Percentiles rank a stretch among this genome's conserved stretches.
These are phyloP conservation scores for Megamerina dolium DNA, from an alignment of 2,888 invertebrate genomes.

Conservation along the genomic window DNA sequence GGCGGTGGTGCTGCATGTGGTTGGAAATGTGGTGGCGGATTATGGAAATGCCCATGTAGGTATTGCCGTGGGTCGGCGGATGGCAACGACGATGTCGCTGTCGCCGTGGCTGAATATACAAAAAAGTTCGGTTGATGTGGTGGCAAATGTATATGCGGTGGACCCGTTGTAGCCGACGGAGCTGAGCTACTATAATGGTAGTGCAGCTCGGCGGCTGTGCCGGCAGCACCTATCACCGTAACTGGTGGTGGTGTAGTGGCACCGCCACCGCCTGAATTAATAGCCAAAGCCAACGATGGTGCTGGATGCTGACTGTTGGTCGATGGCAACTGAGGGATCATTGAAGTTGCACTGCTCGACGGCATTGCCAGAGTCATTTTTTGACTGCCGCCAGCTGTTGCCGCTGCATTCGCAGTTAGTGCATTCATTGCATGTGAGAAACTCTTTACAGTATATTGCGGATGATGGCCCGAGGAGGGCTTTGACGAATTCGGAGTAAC, in stretches of 20 bases:
- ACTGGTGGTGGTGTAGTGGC: constrained; percentile 11
- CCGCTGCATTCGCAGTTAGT: constrained; percentile 34
- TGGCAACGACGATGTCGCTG: constrained; percentile 21
- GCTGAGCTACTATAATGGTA: constrained; percentile 40
- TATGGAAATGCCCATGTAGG: constrained; percentile 33
- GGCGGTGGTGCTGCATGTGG: constrained; percentile 17
- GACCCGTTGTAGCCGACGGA: constrained; percentile 22
- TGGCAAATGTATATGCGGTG: constrained; percentile 21
- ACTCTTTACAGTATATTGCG: constrained; percentile 43
- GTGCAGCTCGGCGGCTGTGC: constrained; percentile 17
- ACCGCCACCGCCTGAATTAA: constrained; percentile 20
- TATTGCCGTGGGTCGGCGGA: constrained; percentile 36
- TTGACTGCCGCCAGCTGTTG: constrained; percentile 19
- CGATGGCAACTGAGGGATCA: constrained; percentile 12
- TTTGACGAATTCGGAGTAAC: constrained; percentile 42
- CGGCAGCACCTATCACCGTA: constrained; percentile 14
- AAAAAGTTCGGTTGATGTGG: constrained; percentile 22
- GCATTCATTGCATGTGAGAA: constrained; percentile 43
- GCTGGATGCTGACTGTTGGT: constrained; percentile 20
- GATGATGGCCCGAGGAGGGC: constrained; percentile 23
- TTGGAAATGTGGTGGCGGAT: constrained; percentile 31
- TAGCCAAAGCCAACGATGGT: constrained; percentile 22
- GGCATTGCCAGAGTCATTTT: constrained; percentile 30
- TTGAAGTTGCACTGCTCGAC: constrained; percentile 22
- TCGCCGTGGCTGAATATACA: constrained; percentile 22